These are phyloP conservation scores for Phrynocephalus vlangalii DNA, from an alignment of 2,797 vertebrate genomes.

Conservation along the genomic window DNA sequence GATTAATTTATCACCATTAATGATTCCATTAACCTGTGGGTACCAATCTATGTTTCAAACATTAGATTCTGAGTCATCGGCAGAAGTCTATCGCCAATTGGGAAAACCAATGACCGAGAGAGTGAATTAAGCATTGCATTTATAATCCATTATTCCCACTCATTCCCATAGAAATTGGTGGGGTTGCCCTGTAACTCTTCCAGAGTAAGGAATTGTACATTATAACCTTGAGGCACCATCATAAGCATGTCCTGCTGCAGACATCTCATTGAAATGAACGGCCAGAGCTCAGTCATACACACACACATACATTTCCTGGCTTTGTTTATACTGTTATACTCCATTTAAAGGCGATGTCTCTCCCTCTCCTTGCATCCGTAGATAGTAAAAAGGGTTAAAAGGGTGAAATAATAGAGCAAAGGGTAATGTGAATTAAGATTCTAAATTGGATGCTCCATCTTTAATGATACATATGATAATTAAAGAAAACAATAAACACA, in stretches of 20 bases:
- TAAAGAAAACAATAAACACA: slow-evolving; percentile 78
- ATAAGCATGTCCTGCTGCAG: background rate
- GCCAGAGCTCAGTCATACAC: no score
- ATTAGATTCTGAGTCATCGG: background rate
- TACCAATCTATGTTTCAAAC: background rate
- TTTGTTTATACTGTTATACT: slow-evolving; percentile 24
- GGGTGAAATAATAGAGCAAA: background rate
- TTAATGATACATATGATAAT: slow-evolving; percentile 75
- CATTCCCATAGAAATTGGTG: rapidly evolving
- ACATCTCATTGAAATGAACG: background rate
- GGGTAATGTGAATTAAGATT: slow-evolving; percentile 64
- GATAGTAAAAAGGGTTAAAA: slow-evolving; percentile 8
- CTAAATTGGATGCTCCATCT: slow-evolving; percentile 68
- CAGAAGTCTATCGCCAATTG: background rate
- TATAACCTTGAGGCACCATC: background rate
- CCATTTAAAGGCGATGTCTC: slow-evolving; percentile 31
- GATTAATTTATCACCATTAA: slow-evolving; percentile 5
- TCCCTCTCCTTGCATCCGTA: slow-evolving; percentile 43
- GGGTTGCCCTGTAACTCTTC: slow-evolving; percentile 10
- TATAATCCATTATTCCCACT: background rate
- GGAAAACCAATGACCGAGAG: background rate
- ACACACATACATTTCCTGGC: background rate
- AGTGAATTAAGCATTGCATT: background rate
- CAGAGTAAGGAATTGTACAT: background rate
- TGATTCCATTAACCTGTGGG: background rate